phyloP scores from a whole-genome alignment of 2,113 vertebrate genomes.

The Oxyura jamaicensis region DNA sequence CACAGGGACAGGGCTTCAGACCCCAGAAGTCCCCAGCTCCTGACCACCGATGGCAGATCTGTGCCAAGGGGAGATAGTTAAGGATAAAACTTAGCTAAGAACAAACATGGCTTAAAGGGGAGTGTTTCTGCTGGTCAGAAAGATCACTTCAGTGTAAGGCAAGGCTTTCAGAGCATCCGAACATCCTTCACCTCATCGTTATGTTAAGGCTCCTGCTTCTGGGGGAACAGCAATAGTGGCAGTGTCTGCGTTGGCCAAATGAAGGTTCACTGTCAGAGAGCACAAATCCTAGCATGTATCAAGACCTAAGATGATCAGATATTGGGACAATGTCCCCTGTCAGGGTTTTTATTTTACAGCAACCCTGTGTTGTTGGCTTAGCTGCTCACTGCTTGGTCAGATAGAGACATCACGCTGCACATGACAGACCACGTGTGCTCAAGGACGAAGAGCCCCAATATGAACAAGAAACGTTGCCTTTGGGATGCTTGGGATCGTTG shows the following conservation, averaged over 20 bases:
- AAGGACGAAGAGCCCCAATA: not conserved
- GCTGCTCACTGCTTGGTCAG: not conserved
- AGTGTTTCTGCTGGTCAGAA: not conserved
- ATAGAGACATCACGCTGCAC: accelerated
- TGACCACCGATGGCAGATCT: not conserved
- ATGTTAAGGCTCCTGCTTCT: not conserved
- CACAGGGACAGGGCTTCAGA: not conserved
- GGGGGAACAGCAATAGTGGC: not conserved
- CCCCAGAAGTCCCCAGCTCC: not conserved
- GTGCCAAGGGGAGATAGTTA: not conserved
- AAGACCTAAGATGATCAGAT: not conserved
- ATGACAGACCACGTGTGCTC: not conserved
- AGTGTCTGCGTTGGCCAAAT: not conserved
- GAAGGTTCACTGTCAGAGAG: not conserved
- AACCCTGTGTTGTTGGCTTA: not conserved
- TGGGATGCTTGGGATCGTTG: not conserved
- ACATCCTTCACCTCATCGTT: not conserved
- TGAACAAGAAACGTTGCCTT: not conserved
- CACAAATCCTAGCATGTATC: not conserved
- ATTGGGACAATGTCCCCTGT: not conserved
- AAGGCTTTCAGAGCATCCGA: not conserved
- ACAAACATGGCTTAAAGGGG: not conserved
- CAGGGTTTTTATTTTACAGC: not conserved
- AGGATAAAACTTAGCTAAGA: not conserved
- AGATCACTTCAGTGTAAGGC: not conserved